Evolutionary conservation across 2,113 vertebrate genomes (phyloP).

Genomic region (Macquaria ambigua): DNA sequence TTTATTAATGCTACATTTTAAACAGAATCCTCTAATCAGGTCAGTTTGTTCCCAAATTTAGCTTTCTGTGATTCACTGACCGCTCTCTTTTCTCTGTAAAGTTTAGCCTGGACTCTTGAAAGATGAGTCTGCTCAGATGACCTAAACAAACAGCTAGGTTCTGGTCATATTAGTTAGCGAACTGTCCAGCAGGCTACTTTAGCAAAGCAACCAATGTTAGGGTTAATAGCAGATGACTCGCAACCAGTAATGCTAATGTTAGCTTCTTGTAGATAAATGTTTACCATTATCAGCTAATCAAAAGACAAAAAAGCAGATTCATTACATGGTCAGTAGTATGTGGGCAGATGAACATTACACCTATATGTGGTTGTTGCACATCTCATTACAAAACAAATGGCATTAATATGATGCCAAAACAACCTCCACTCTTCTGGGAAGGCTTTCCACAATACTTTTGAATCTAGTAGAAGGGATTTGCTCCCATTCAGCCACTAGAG

Average conservation of each 20-base stretch:
- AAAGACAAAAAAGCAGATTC: background rate
- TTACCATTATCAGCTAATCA: background rate
- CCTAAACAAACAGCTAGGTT: background rate
- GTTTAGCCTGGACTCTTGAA: background rate
- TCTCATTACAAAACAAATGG: background rate
- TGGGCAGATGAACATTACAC: background rate
- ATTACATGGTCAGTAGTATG: background rate
- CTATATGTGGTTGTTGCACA: background rate
- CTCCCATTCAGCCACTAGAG: background rate
- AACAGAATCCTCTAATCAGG: background rate
- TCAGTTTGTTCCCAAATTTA: background rate
- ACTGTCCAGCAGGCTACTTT: background rate
- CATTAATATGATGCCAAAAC: conserved; percentile 4
- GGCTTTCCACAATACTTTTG: conserved; percentile 12
- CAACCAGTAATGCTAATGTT: background rate
- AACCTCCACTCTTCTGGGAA: background rate
- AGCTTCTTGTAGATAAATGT: background rate
- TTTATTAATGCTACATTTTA: background rate
- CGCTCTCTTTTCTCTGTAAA: background rate
- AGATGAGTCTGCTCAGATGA: background rate
- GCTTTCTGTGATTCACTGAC: background rate
- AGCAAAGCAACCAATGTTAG: background rate
- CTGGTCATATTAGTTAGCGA: background rate
- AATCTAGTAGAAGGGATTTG: background rate
- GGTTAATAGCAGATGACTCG: background rate